These are phyloP conservation scores for Datnioides undecimradiatus DNA, from an alignment of 2,113 vertebrate species.

Conservation along the genomic window DNA sequence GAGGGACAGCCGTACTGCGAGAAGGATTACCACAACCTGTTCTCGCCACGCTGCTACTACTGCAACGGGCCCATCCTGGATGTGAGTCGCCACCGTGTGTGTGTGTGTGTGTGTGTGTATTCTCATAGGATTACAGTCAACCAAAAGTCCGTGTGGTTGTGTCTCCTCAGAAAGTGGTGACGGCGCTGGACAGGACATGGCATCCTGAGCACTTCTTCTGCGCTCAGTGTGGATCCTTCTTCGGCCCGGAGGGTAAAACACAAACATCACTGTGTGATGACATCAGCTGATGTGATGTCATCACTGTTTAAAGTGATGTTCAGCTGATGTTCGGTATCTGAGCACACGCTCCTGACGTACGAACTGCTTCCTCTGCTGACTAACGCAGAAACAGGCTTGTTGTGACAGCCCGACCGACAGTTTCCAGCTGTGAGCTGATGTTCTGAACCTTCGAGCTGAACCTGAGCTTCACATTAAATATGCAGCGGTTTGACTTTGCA, in stretches of 20 bases:
- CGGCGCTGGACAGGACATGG: constrained; percentile 96
- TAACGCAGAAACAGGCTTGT: no score
- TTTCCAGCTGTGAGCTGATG: no score
- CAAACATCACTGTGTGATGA: no score
- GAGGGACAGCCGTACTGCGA: constrained; percentile 98
- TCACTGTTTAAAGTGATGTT: no score
- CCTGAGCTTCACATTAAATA: no score
- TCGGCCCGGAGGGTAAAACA: constrained; percentile 90
- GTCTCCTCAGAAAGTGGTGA: constrained; percentile 94
- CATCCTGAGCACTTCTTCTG: constrained; percentile 99
- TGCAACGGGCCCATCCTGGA: constrained; percentile 98
- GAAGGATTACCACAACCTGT: constrained; percentile 97
- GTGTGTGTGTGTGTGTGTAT: background rate
- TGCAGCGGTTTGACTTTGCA: no score
- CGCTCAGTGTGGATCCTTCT: constrained; percentile 97
- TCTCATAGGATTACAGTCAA: background rate
- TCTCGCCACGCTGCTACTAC: constrained; percentile 98
- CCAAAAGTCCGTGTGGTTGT: background rate
- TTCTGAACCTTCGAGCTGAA: no score
- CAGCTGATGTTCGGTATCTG: no score
- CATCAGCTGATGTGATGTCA: no score
- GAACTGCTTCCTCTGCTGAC: no score
- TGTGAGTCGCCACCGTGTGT: constrained; percentile 80
- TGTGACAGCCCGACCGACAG: no score
- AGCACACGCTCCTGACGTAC: no score